phyloP scores from a whole-genome alignment of 2,888 invertebrate genomes.

The Mongoloraphidia duomilia region DNA sequence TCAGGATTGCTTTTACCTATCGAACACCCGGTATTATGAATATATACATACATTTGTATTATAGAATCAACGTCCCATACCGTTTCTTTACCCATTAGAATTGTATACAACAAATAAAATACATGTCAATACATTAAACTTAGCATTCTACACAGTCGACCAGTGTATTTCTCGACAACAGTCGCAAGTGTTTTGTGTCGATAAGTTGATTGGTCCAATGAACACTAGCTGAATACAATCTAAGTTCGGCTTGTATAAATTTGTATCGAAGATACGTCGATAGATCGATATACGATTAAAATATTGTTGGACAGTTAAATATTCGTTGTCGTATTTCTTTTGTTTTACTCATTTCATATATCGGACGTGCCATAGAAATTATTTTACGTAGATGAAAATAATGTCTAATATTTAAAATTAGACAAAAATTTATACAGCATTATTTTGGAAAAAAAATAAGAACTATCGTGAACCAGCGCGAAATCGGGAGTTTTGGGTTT shows the following conservation, averaged over 20 bases:
- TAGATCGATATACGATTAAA: slow-evolving; percentile 31
- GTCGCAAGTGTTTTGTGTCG: slow-evolving; percentile 17
- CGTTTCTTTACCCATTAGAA: slow-evolving; percentile 25
- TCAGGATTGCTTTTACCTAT: no score
- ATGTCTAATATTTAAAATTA: no score
- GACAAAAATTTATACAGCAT: no score
- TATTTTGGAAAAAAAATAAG: no score
- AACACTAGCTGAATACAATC: slow-evolving; percentile 26
- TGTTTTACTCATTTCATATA: no score
- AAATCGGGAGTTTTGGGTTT: no score
- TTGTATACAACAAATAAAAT: slow-evolving; percentile 30
- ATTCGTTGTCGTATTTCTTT: neutral
- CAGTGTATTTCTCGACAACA: slow-evolving; percentile 15
- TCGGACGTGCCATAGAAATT: no score
- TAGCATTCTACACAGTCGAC: slow-evolving; percentile 25
- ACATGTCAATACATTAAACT: slow-evolving; percentile 32
- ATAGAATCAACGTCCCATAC: no score
- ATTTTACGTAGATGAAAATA: no score
- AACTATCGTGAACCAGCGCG: no score
- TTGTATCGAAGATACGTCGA: slow-evolving; percentile 30
- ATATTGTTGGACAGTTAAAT: slow-evolving; percentile 24
- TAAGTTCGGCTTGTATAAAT: slow-evolving; percentile 31
- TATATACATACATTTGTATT: no score
- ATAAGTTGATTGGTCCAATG: slow-evolving; percentile 19
- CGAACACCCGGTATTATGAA: no score